Conservation (phyloP, 2,797 vertebrate genomes). For the Onychomys arenicola region DNA sequence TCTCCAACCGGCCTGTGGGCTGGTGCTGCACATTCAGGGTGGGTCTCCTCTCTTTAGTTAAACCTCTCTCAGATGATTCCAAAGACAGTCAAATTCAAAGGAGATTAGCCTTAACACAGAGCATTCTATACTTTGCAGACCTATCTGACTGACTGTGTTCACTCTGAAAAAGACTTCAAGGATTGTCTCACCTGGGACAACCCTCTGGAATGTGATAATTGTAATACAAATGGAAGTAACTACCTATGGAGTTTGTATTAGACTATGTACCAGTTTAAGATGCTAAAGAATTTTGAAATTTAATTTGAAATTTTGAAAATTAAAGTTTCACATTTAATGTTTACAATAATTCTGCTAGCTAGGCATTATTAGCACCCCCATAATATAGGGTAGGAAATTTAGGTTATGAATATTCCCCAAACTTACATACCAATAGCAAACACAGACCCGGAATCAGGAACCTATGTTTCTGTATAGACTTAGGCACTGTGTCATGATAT, state of each 20-base stretch:
- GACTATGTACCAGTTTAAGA: not conserved
- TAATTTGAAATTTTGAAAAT: not conserved
- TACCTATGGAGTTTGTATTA: not conserved
- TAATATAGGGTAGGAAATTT: not conserved
- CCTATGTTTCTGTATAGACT: not conserved
- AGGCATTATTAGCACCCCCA: not conserved
- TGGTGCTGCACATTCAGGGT: no score
- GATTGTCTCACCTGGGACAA: not conserved
- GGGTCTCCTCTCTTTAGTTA: not conserved
- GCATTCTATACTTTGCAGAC: not conserved
- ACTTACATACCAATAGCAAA: not conserved
- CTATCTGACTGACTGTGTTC: not conserved
- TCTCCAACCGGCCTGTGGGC: not conserved
- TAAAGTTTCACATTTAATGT: not conserved
- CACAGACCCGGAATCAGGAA: not conserved
- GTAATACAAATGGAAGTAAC: not conserved
- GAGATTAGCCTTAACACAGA: not conserved
- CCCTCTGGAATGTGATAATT: not conserved
- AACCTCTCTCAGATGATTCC: not conserved
- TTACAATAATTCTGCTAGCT: not conserved
- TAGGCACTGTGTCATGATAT: not conserved
- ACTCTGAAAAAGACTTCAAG: not conserved
- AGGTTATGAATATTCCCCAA: not conserved
- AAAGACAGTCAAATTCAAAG: not conserved
- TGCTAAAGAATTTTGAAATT: not conserved